These are phyloP conservation scores for Cydia fagiglandana DNA, from an alignment of 1,140 invertebrate species.

Conservation along the genomic window DNA sequence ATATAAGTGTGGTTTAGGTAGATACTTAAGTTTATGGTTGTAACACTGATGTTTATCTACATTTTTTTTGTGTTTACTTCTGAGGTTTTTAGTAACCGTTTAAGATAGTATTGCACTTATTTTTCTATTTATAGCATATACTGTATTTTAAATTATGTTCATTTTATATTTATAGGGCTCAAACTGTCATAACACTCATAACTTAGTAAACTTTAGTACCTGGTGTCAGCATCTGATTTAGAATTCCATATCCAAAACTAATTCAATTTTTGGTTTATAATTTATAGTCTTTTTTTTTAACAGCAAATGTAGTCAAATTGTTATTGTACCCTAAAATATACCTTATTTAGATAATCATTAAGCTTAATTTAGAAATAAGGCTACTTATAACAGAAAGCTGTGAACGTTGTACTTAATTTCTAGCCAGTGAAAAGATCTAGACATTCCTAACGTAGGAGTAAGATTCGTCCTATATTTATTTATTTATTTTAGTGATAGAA, in stretches of 20 bases:
- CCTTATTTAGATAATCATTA: not conserved
- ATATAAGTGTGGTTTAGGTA: not conserved
- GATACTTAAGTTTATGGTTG: not conserved
- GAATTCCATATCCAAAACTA: not conserved
- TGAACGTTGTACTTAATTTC: slow-evolving; percentile 6
- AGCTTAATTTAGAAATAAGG: not conserved
- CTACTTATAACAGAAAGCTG: not conserved
- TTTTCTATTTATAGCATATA: too few species aligned
- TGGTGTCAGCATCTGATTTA: not conserved
- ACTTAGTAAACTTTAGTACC: not conserved
- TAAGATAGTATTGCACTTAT: not conserved
- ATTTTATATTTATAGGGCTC: not conserved
- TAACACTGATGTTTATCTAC: not conserved
- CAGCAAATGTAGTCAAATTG: not conserved
- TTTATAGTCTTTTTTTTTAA: not conserved
- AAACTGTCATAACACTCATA: not conserved
- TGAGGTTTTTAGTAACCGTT: not conserved
- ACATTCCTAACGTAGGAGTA: slow-evolving; percentile 8
- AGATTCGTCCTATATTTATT: slow-evolving; percentile 15
- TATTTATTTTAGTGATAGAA: not conserved
- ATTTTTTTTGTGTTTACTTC: not conserved
- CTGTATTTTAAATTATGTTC: not conserved
- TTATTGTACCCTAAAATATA: not conserved
- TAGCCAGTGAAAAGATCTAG: slow-evolving; percentile 10
- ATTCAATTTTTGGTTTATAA: not conserved